Conservation (phyloP, 2,888 invertebrate genomes). For the Apocheima hispidaria region DNA sequence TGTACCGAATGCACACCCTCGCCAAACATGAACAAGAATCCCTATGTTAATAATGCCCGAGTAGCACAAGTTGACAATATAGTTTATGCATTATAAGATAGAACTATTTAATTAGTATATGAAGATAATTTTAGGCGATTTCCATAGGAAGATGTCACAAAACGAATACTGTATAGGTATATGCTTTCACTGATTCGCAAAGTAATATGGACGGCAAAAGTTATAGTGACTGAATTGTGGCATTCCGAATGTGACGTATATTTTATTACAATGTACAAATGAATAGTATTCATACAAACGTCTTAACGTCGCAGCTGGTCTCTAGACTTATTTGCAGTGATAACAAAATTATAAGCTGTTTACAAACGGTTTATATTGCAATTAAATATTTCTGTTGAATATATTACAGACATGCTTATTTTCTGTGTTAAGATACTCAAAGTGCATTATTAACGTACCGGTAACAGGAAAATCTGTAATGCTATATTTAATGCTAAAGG, state of each 20-base stretch:
- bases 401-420: slow-evolving; percentile 39
- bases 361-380: slow-evolving; percentile 1
- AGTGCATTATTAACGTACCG: slow-evolving; percentile 75
- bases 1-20: slow-evolving; percentile 8
- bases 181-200: slow-evolving; percentile 68
- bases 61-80: slow-evolving; percentile 53
- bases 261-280: slow-evolving; percentile 31
- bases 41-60: slow-evolving; percentile 71
- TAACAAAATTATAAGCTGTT: slow-evolving; percentile 6
- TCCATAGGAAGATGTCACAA: slow-evolving; percentile 59
- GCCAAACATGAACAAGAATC: neutral
- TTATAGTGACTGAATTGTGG: slow-evolving; percentile 36
- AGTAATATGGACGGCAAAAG: slow-evolving; percentile 80
- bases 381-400: neutral
- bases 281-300: slow-evolving; percentile 44
- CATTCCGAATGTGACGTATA: slow-evolving; percentile 43
- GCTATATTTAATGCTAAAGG: slow-evolving; percentile 45
- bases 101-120: slow-evolving; percentile 22
- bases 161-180: slow-evolving; percentile 53
- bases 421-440: slow-evolving; percentile 59
- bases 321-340: slow-evolving; percentile 6
- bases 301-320: too few relatives aligned
- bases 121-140: slow-evolving; percentile 22
- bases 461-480: slow-evolving; percentile 57
- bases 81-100: slow-evolving; percentile 53